Conservation (phyloP, 1,140 invertebrate genomes). For the Leptopilina clavipes region DNA sequence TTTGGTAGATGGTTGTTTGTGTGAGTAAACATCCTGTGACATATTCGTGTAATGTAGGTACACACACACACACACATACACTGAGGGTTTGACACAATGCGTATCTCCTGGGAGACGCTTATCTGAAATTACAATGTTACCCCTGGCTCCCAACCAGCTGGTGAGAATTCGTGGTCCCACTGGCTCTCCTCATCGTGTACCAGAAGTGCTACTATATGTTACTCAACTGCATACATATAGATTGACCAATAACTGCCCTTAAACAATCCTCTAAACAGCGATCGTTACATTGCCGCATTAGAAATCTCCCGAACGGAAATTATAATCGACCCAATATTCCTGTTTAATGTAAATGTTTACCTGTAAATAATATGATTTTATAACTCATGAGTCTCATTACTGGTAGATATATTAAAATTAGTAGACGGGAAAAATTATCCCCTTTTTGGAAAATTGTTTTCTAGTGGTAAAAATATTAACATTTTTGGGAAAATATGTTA, state of each 20-base stretch:
- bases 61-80: no score
- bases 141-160: conserved; percentile 51
- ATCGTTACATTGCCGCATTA: neutral
- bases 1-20: conserved; percentile 34
- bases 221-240: neutral
- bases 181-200: conserved; percentile 46
- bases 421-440: no score
- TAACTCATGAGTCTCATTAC: no score
- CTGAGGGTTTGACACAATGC: conserved; percentile 54
- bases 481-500: no score
- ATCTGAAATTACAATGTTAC: conserved; percentile 68
- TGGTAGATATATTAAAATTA: no score
- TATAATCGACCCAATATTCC: no score
- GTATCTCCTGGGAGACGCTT: conserved; percentile 72
- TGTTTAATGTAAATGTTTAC: no score
- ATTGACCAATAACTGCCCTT: neutral
- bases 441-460: no score
- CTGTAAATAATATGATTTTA: no score
- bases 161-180: conserved; percentile 49
- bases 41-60: conserved; percentile 43
- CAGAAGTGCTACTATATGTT: conserved; percentile 40
- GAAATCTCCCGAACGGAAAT: neutral
- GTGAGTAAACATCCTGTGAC: conserved; percentile 47
- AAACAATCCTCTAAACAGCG: neutral
- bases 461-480: no score